phyloP scores from a whole-genome alignment of 1,140 invertebrate species.

The Sarcophaga peregrina region DNA sequence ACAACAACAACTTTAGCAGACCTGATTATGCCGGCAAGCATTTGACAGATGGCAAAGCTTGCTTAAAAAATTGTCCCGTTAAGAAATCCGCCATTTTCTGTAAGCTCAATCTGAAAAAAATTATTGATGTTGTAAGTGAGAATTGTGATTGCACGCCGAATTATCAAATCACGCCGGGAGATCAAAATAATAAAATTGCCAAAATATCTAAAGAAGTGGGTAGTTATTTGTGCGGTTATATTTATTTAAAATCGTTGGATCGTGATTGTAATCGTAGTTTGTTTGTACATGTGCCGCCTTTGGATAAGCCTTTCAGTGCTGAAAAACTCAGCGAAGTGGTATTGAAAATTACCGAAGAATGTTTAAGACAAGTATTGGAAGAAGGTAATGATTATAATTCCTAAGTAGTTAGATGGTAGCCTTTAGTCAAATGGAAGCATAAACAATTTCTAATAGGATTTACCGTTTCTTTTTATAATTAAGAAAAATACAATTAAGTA shows the following conservation, averaged over 20 bases:
- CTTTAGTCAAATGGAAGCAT: too few relatives aligned
- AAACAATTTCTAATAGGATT: too few relatives aligned
- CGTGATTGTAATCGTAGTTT: constrained; percentile 67
- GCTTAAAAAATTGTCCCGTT: constrained; percentile 53
- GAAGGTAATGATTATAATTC: background rate
- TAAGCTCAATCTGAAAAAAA: constrained; percentile 67
- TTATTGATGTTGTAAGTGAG: constrained; percentile 63
- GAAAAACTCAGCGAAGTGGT: constrained; percentile 69
- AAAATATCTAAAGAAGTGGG: constrained; percentile 57
- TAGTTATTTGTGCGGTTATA: constrained; percentile 74
- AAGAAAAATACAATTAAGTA: too few relatives aligned
- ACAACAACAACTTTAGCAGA: constrained; percentile 68
- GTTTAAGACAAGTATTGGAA: constrained; percentile 50
- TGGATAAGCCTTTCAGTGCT: constrained; percentile 69
- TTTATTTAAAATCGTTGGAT: constrained; percentile 72
- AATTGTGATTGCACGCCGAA: constrained; percentile 52
- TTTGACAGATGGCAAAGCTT: constrained; percentile 58
- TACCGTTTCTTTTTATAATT: too few relatives aligned
- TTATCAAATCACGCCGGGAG: background rate
- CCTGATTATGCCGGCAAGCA: constrained; percentile 65
- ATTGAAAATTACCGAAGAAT: constrained; percentile 68
- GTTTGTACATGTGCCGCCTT: constrained; percentile 74
- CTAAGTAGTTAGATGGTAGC: background rate
- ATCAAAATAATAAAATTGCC: constrained; percentile 47
- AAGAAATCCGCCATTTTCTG: constrained; percentile 58